A percentile compares a stretch with the other conserved stretches of the same genome.
These are phyloP conservation scores for Chaetodon trifascialis DNA, from an alignment of 2,113 vertebrate species.

Conservation along the genomic window DNA sequence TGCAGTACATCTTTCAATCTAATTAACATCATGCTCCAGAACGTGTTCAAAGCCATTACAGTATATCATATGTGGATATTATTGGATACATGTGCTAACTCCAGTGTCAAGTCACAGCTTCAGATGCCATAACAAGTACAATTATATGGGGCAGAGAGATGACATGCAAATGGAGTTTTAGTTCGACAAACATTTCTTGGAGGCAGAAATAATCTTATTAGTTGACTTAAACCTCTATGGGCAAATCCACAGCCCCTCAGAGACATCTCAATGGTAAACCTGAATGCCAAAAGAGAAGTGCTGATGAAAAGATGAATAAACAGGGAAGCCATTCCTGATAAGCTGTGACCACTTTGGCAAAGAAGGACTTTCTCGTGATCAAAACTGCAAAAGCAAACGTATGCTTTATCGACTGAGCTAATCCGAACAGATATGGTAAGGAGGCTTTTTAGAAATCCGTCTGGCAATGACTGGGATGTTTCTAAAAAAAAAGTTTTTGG, in stretches of 20 bases:
- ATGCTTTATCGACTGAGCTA: neutral
- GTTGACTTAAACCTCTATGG: conserved; percentile 8
- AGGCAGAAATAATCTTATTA: conserved; percentile 13
- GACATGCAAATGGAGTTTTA: conserved; percentile 14
- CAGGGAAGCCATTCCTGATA: neutral
- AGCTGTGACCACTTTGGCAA: neutral
- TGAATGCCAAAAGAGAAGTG: neutral
- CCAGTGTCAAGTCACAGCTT: neutral
- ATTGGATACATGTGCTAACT: neutral
- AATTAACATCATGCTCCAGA: neutral
- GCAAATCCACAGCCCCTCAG: neutral
- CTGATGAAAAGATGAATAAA: conserved; percentile 2
- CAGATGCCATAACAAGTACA: neutral
- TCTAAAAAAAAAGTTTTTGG: conserved; percentile 16
- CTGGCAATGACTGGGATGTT: conserved; percentile 2
- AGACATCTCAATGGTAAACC: neutral
- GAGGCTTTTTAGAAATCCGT: neutral
- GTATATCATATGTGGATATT: neutral
- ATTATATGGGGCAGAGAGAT: neutral
- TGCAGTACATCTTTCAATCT: neutral
- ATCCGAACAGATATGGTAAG: neutral
- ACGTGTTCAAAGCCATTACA: too few relatives aligned
- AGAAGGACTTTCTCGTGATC: neutral
- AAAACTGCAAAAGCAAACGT: neutral
- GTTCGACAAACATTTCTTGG: conserved; percentile 26